Evolutionary conservation across 2,888 invertebrate species (phyloP).

Genomic region (Electrophaes corylata): DNA sequence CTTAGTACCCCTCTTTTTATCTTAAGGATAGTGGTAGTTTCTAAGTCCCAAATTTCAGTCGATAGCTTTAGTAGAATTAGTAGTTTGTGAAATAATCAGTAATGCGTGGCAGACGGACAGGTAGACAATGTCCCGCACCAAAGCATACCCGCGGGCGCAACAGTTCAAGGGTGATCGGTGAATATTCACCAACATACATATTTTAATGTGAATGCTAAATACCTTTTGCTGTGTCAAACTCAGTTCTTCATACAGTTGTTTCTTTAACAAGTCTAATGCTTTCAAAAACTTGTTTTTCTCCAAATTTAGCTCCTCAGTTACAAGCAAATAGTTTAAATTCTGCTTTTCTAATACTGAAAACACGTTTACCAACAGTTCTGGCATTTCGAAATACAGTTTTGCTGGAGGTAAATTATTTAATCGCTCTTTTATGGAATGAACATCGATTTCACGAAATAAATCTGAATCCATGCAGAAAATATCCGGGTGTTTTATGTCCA

Average conservation of each 20-base stretch:
- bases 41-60: too few species aligned
- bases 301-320: slow-evolving; percentile 69
- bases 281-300: slow-evolving; percentile 72
- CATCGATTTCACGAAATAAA: slow-evolving; percentile 62
- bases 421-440: slow-evolving; percentile 50
- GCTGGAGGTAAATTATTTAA: slow-evolving; percentile 59
- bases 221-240: slow-evolving; percentile 69
- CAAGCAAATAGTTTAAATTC: slow-evolving; percentile 74
- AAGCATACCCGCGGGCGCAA: too few species aligned
- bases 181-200: not conserved
- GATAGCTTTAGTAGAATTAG: too few species aligned
- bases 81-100: too few species aligned
- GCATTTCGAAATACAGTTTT: slow-evolving; percentile 68
- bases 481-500: slow-evolving; percentile 57
- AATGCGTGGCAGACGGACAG: too few species aligned
- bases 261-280: slow-evolving; percentile 59
- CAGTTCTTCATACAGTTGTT: slow-evolving; percentile 58
- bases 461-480: slow-evolving; percentile 63
- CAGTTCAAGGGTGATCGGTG: not conserved
- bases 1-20: too few species aligned
- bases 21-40: too few species aligned
- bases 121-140: too few species aligned
- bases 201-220: slow-evolving; percentile 19
- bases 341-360: slow-evolving; percentile 72
- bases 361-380: slow-evolving; percentile 64